Evolutionary conservation across 2,888 invertebrate genomes (phyloP), one percentile per base, ranked within the genome.

Genomic region (Pherbina coryleti): DNA sequence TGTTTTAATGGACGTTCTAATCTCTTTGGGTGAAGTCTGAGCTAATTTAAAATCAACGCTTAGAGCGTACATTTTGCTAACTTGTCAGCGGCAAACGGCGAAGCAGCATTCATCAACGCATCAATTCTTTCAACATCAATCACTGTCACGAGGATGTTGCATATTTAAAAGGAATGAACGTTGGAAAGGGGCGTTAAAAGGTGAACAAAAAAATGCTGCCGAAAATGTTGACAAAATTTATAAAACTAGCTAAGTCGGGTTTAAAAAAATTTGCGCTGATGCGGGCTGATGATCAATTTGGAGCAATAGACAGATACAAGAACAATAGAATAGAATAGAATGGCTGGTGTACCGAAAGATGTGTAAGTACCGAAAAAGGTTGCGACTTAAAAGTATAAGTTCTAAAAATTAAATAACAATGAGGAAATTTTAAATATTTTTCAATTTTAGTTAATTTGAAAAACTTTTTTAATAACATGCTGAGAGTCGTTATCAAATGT

Each of bases 71-170:
- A 34, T 60, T 70, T 72, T 37, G 37, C 72, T 25, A 72, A 72
- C 72, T 72, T 72, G 72, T 72, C 72, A 72, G 19, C 60, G 72
- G 22, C 72, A 28, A 74, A 51, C 53, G 28, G 60, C 57, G 71
- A 57, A 64, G 37, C 4, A 17, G 66, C 19, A 71, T 71, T n/a
- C 28, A 73, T 62, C 72, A 60, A 73, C 49, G 64, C 76, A 76
- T 78, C 76, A 79, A 72, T 75, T 78, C 64, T 73, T 71, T 73
- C 53, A 75, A 67, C 80, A 80, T 80, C 80, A 78, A 80, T 80
- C 80, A 80, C 51, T 78, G 80, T 80, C 80, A 80, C 25, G 66
- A 55, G 72, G 79, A 78, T 78, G 73, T 60, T 73, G 72, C 60
- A 60, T 79, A 77, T 76, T 72, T 69, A 53, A 19, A 62, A 53